Conservation (phyloP, 2,888 invertebrate species). For the Desoria tigrina region DNA sequence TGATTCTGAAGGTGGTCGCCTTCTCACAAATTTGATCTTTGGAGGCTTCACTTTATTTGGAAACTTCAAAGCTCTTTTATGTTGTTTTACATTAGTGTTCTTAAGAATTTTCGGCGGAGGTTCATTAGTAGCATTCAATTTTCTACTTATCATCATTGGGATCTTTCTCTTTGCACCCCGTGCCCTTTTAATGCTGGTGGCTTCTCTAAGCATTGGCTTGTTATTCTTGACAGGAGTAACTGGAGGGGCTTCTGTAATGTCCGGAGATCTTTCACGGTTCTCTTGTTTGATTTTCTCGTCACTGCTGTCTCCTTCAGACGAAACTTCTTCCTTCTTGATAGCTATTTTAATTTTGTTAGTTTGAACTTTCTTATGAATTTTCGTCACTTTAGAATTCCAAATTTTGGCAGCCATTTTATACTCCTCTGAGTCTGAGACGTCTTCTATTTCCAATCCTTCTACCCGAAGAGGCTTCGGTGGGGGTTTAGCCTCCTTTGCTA, state of each 20-base stretch:
- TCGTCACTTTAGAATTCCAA: slow-evolving; percentile 7
- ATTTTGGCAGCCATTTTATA: not conserved
- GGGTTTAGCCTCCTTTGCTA: not conserved
- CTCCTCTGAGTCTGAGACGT: not conserved
- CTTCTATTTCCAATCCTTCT: not conserved
- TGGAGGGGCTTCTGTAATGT: slow-evolving; percentile 34
- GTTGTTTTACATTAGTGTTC: not conserved
- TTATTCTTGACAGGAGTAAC: slow-evolving; percentile 20
- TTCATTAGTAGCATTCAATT: not conserved
- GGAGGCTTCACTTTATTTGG: slow-evolving; percentile 17
- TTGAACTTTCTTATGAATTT: slow-evolving; percentile 13
- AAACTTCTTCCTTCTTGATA: not conserved
- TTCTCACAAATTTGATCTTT: slow-evolving; percentile 11
- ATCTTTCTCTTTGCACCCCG: slow-evolving; percentile 36
- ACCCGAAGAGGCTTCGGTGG: not conserved
- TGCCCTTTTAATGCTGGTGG: not conserved
- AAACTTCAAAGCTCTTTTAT: slow-evolving; percentile 1
- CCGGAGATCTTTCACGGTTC: slow-evolving; percentile 31
- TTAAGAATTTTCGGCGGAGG: not conserved
- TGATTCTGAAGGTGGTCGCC: not conserved
- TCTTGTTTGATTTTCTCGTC: slow-evolving; percentile 2
- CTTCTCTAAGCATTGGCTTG: not conserved
- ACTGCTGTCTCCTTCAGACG: not conserved
- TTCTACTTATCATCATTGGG: not conserved
- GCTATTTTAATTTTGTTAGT: not conserved